Conservation (phyloP, 2,797 vertebrate genomes). For the Amblyopsis hoosieri region DNA sequence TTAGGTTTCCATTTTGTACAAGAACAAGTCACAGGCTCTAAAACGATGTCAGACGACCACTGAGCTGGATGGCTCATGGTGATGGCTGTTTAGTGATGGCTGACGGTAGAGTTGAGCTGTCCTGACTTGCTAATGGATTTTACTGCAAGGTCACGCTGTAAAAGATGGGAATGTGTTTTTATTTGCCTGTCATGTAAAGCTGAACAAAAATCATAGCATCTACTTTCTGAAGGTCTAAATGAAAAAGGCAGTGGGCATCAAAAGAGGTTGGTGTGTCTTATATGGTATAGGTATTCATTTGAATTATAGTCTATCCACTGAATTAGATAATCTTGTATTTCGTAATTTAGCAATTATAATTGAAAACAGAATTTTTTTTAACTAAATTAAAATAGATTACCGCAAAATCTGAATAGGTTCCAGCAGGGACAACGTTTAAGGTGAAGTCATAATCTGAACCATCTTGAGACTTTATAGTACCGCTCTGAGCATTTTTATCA, state of each 20-base stretch:
- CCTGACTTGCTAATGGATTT: constrained; percentile 72
- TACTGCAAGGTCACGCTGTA: constrained; percentile 87
- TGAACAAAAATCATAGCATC: too few relatives aligned
- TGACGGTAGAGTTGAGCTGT: constrained; percentile 89
- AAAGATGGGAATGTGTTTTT: neutral
- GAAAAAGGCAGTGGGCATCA: too few relatives aligned
- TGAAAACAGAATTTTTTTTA: neutral
- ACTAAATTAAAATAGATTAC: constrained; percentile 76
- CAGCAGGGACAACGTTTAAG: constrained; percentile 84
- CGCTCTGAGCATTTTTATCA: constrained; percentile 77
- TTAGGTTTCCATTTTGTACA: constrained; percentile 24
- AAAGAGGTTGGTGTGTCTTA: too few relatives aligned
- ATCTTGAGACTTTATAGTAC: constrained; percentile 79
- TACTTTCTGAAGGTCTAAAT: too few relatives aligned
- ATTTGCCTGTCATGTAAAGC: too few relatives aligned
- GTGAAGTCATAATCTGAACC: constrained; percentile 85
- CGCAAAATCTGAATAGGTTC: constrained; percentile 95
- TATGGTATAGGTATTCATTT: too few relatives aligned
- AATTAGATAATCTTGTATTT: neutral
- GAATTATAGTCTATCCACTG: neutral
- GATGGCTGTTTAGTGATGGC: constrained; percentile 52
- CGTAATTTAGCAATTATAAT: neutral
- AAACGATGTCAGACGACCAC: constrained; percentile 4
- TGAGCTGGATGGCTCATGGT: constrained; percentile 2
- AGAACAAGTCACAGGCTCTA: neutral